These are phyloP conservation scores for Rafetus swinhoei DNA, from an alignment of 2,113 vertebrate species.

Conservation along the genomic window DNA sequence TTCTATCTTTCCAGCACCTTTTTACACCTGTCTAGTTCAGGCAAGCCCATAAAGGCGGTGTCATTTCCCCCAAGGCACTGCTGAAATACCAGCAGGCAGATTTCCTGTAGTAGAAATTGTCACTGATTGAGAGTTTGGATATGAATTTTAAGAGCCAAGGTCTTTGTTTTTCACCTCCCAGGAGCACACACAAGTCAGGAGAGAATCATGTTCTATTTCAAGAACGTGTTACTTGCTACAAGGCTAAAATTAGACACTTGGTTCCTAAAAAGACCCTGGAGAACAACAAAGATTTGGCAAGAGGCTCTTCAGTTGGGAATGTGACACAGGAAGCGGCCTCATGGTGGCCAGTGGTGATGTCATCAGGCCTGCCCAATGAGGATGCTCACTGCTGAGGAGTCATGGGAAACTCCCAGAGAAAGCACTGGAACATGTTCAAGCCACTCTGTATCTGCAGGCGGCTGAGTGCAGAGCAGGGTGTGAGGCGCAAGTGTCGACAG, in stretches of 20 bases:
- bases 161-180: slow-evolving; percentile 54
- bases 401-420: background rate
- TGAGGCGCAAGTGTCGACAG: slow-evolving; percentile 9
- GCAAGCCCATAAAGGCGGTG: background rate
- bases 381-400: fast-evolving
- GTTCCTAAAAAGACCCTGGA: slow-evolving; percentile 78
- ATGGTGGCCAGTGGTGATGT: slow-evolving; percentile 61
- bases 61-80: background rate
- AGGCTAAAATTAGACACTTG: slow-evolving; percentile 79
- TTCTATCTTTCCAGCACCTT: background rate
- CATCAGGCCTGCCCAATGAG: slow-evolving; percentile 35
- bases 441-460: slow-evolving; percentile 25
- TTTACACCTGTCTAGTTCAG: background rate
- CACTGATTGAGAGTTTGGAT: background rate
- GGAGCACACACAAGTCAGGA: slow-evolving; percentile 30
- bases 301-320: slow-evolving; percentile 76
- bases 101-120: slow-evolving; percentile 29
- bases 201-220: slow-evolving; percentile 74
- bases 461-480: background rate
- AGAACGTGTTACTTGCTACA: slow-evolving; percentile 71
- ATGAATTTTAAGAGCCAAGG: background rate
- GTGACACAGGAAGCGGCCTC: slow-evolving; percentile 70
- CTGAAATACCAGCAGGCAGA: background rate
- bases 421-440: slow-evolving; percentile 57
- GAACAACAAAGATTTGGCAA: slow-evolving; percentile 55